Base-by-base conservation (phyloP, 2,888 invertebrate genomes). In the Eupithecia insigniata region DNA sequence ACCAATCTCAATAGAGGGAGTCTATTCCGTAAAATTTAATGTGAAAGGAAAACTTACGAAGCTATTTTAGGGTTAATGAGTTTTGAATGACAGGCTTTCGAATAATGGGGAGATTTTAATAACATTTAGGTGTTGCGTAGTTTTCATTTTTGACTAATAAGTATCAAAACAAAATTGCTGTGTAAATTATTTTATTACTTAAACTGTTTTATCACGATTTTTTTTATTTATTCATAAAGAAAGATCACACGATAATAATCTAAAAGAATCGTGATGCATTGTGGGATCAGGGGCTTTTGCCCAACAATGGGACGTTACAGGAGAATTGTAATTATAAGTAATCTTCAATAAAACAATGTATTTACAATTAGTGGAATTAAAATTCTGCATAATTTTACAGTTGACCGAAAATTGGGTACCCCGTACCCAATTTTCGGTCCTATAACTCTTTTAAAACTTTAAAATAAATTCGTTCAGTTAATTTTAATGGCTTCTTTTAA, bases 1-100 rank as follows among this genome's bases (percentile, higher is more conserved):
- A 78, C 77, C 5, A 30, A 30, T 30, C 30, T 7, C 77, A 73
- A 81, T 36, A 36, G 18, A 36, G 34, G 22, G 12, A 32, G 64
- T 64, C 4, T 30, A 34, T 64, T 82, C 76, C 78, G 80, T 82
- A 73, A 79, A 84, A 82, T 83, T 82, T 81, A 74, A 81, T 83
- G 81, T 79, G 80, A 78, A 79, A 80, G 81, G 78, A 81, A 62
- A 81, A 82, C 84, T 84, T 83, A 81, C 80, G 84, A 83, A 84
- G 88, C 87, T 82, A 79, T 85, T 88, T 87, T 72, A 79, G 81
- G 84, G 83, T 81, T 84, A 88, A 88, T 85, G 85, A 80, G 84
- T 82, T 85, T 83, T 76, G 77, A 80, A 84, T 77, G 77, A 78
- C 71, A 66, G 46, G 26, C 30, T 36, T 72, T 70, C 34, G 73